A percentile compares a stretch with the other conserved stretches of the same genome.
phyloP scores from a whole-genome alignment of 2,888 invertebrate species.

The Drepanosiphum platanoidis region DNA sequence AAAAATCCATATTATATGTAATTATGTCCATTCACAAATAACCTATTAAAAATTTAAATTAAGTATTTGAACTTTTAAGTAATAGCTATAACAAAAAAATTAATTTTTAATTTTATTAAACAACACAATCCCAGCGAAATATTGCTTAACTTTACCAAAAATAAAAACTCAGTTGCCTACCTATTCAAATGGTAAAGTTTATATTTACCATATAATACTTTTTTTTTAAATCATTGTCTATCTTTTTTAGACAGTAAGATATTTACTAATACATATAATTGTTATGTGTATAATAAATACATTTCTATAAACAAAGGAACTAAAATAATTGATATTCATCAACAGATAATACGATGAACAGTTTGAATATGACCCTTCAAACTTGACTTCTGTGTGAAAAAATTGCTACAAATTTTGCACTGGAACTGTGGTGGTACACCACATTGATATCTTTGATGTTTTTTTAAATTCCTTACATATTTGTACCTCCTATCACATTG shows the following conservation, averaged over 20 bases:
- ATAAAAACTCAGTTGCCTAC: too few species aligned
- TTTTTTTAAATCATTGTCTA: too few species aligned
- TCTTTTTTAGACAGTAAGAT: not conserved
- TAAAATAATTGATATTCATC: not conserved
- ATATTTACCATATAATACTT: not conserved
- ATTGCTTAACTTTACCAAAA: too few species aligned
- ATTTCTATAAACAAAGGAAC: conserved; percentile 24
- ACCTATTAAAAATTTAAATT: too few species aligned
- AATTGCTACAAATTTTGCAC: conserved; percentile 68
- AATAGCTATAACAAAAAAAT: too few species aligned
- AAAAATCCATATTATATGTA: too few species aligned
- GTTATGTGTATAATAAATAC: not conserved
- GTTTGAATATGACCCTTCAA: conserved; percentile 65
- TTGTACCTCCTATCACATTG: conserved; percentile 68
- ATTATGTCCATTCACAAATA: too few species aligned
- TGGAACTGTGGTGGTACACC: conserved; percentile 69
- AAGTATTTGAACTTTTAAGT: too few species aligned
- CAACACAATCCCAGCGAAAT: too few species aligned
- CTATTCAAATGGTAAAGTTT: too few species aligned
- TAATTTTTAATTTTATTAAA: not conserved
- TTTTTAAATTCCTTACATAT: conserved; percentile 68
- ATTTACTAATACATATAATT: not conserved
- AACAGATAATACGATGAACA: conserved; percentile 61
- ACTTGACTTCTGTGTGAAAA: conserved; percentile 68
- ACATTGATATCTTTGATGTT: conserved; percentile 69